Conservation (phyloP, 2,888 invertebrate species). For the Pachydiplax longipennis region DNA sequence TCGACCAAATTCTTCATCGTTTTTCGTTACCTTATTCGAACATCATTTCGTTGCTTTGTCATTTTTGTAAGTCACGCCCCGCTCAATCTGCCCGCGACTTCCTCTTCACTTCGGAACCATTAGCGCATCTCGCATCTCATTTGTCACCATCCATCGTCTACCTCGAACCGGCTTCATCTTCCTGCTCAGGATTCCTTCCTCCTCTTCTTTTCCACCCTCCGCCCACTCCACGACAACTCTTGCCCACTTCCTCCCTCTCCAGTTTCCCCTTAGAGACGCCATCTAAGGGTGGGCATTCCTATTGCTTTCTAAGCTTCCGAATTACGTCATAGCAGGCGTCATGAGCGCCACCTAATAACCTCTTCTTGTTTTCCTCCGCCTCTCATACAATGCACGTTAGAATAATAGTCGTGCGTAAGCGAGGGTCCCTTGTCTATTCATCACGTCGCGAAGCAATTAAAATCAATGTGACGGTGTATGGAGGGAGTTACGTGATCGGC, state of each 20-base stretch:
- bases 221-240: neutral
- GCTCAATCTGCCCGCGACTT: neutral
- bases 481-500: neutral
- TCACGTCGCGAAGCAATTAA: neutral
- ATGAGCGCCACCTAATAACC: neutral
- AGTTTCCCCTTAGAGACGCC: neutral
- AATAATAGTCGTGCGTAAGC: neutral
- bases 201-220: neutral
- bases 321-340: neutral
- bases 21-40: too few relatives aligned
- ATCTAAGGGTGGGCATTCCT: neutral
- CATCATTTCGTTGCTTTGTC: too few relatives aligned
- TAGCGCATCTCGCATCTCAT: constrained; percentile 39
- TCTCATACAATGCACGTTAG: neutral
- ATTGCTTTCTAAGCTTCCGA: neutral
- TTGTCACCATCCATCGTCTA: constrained; percentile 33
- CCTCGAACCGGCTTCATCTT: neutral
- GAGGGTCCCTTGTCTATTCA: neutral
- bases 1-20: too few relatives aligned
- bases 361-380: neutral
- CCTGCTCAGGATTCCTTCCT: neutral
- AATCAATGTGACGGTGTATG: neutral
- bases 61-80: too few relatives aligned
- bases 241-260: neutral
- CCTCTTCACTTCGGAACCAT: constrained; percentile 12